Base-by-base conservation (phyloP, 2,113 vertebrate genomes). In the Arothron firmamentum region DNA sequence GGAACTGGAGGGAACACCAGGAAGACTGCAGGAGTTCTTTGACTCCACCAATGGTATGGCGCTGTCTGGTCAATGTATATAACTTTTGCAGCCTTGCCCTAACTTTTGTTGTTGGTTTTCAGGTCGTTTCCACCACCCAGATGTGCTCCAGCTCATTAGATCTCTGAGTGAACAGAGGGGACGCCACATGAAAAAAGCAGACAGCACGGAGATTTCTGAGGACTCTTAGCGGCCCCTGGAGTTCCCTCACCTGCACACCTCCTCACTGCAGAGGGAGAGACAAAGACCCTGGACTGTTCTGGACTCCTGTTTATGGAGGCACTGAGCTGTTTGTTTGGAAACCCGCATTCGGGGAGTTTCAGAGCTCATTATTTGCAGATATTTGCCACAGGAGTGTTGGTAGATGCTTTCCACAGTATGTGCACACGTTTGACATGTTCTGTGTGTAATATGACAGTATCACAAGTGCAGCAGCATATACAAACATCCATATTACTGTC, bases 61-160 rank as follows among this genome's bases (percentile, higher is more conserved):
- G 2, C 34, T 38, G 47, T 59, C 14, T 46, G 3, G 15, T 4
- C 45, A 10, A 3, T 12, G 19, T 20, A 5, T 42, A 17, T 17
- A 9, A 6, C n/a, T 49, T 19, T 49, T 18, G 2, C 18, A n/a
- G 18, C 34, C 34, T 12, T 38, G 34, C 34, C 34, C 34, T 38
- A 9, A 9, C 34, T 12, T 9, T 1, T 38, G 18, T n/a, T n/a
- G 16, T 18, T 56, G 6, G 16, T 17, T 21, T 14, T 23, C 85
- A 99, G 97, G 95, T 31, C 93, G 91, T 74, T 99, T 99, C 85
- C 89, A 84, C 58, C 96, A 99, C 58, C 94, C 94, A n/a, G 94
- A 95, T 69, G 90, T 97, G 69, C 73, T 97, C 38, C 90, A 91
- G 72, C 87, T 99, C 48, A 87, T 96, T 53, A 86, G 90, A 68